Evolutionary conservation across 1,140 invertebrate species (phyloP).

Genomic region (Euura saliciscinereae): DNA sequence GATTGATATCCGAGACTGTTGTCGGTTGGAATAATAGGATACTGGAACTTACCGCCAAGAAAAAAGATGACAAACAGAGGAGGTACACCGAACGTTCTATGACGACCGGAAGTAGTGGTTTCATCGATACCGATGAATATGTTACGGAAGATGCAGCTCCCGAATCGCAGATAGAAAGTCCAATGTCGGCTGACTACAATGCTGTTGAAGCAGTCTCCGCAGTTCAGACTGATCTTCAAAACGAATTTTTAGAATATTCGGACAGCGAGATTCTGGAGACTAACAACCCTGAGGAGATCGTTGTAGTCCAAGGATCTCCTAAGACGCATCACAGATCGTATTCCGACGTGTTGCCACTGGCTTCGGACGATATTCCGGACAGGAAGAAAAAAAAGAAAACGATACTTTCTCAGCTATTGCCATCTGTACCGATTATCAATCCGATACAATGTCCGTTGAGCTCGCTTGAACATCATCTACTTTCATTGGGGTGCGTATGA

Average conservation of each 20-base stretch:
- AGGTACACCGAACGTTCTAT: slow-evolving; percentile 45
- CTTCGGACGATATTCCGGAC: slow-evolving; percentile 54
- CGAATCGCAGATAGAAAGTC: slow-evolving; percentile 54
- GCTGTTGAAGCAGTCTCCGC: slow-evolving; percentile 49
- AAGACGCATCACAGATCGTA: slow-evolving; percentile 56
- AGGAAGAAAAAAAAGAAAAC: slow-evolving; percentile 73
- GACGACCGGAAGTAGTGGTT: slow-evolving; percentile 29
- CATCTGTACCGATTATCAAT: slow-evolving; percentile 58
- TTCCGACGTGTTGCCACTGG: slow-evolving; percentile 54
- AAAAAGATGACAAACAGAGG: slow-evolving; percentile 60
- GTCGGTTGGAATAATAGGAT: slow-evolving; percentile 72
- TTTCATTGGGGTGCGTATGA: slow-evolving; percentile 53
- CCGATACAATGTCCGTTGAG: slow-evolving; percentile 58
- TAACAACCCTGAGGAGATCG: slow-evolving; percentile 49
- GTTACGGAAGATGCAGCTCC: slow-evolving; percentile 55
- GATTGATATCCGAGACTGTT: slow-evolving; percentile 69
- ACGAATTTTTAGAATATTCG: slow-evolving; percentile 40
- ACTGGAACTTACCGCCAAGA: slow-evolving; percentile 50
- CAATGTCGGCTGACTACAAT: slow-evolving; percentile 55
- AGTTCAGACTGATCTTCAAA: slow-evolving; percentile 32
- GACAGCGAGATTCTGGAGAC: slow-evolving; percentile 44
- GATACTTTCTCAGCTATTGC: slow-evolving; percentile 71
- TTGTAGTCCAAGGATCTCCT: slow-evolving; percentile 47
- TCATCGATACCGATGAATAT: slow-evolving; percentile 47
- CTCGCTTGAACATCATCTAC: slow-evolving; percentile 51